phyloP scores from a whole-genome alignment of 2,797 vertebrate species.

The Micromesistius poutassou region DNA sequence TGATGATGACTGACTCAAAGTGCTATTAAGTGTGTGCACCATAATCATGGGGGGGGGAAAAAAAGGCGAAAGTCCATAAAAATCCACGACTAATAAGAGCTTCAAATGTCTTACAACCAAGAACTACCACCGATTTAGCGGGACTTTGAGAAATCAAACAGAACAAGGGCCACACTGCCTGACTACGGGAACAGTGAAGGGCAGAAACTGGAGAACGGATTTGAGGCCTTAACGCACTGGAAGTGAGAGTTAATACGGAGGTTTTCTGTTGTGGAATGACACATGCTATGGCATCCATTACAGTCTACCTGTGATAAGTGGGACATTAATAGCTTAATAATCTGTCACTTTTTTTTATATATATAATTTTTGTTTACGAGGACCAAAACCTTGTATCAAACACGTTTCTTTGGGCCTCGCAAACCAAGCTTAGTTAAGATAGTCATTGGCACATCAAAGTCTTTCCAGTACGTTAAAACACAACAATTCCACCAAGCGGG shows the following conservation, averaged over 20 bases:
- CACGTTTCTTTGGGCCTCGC: background rate
- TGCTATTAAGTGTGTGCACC: conserved; percentile 32
- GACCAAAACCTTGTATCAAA: background rate
- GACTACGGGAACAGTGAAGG: background rate
- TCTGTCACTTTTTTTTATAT: background rate
- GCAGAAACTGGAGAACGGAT: conserved; percentile 1
- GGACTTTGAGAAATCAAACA: conserved; percentile 26
- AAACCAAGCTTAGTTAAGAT: background rate
- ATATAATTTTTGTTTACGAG: background rate
- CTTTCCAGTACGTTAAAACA: conserved; percentile 40
- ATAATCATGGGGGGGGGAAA: conserved; percentile 4
- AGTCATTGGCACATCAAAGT: background rate
- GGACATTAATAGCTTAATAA: background rate
- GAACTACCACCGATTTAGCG: conserved; percentile 8
- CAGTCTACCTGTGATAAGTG: background rate
- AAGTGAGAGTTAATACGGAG: background rate
- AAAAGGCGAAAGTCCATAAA: conserved; percentile 6
- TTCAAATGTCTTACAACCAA: conserved; percentile 13
- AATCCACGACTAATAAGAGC: conserved; percentile 25
- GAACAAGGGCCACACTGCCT: background rate
- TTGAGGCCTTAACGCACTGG: background rate
- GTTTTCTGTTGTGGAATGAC: background rate
- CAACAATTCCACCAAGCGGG: conserved; percentile 70
- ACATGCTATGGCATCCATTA: background rate
- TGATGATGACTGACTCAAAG: conserved; percentile 36